phyloP scores from a whole-genome alignment of 2,888 invertebrate genomes.

The Sepiola atlantica region DNA sequence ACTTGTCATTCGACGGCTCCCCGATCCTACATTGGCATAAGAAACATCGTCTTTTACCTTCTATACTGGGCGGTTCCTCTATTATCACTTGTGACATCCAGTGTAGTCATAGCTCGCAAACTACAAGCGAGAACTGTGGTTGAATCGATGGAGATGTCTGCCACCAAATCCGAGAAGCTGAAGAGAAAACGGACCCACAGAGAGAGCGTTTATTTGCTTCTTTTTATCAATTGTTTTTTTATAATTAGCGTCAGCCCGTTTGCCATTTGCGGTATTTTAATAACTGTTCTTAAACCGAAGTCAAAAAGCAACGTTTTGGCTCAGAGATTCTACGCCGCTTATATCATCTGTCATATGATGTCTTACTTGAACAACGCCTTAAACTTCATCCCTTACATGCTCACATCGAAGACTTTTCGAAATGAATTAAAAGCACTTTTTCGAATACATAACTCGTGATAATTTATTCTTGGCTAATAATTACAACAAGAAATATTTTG shows the following conservation, averaged over 20 bases:
- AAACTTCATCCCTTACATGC: not conserved
- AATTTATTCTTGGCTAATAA: not conserved
- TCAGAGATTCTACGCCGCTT: not conserved
- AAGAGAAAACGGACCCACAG: not conserved
- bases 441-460: not conserved
- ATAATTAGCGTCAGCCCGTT: not conserved
- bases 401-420: not conserved
- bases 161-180: not conserved
- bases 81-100: not conserved
- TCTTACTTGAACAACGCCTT: not conserved
- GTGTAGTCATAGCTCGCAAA: not conserved
- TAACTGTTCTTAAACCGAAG: not conserved
- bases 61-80: constrained; percentile 2
- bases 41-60: not conserved
- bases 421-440: not conserved
- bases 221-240: not conserved
- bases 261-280: not conserved
- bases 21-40: not conserved
- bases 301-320: too few species aligned
- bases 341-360: not conserved
- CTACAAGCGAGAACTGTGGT: not conserved
- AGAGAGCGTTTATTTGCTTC: not conserved
- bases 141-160: not conserved
- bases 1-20: not conserved
- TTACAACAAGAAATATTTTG: too few species aligned